Evolutionary conservation across 2,797 vertebrate species (phyloP), one percentile per base, ranked within the genome.

Genomic region (Amblyopsis hoosieri): DNA sequence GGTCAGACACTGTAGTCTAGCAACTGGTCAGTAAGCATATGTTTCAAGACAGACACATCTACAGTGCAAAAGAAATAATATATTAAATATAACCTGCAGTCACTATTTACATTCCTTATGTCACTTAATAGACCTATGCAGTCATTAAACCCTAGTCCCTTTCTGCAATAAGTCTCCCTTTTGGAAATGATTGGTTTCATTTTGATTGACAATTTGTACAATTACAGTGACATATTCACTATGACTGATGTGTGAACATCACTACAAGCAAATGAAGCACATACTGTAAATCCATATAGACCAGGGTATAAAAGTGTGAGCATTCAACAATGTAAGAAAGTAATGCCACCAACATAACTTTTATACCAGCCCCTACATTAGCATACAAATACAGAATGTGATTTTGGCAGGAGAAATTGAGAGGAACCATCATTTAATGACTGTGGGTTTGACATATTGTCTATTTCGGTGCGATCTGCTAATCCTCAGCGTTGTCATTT

Each of bases 381-480:
- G 75, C 84, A 89, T 85, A 71, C 63, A 85, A 86, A 89, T 66
- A 29, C 58, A 65, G 47, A 37, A 60, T 64, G 64, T 63, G 69
- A 62, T 80, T 74, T 83, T 69, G 63, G 64, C 77, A 67, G 67
- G 65, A 42, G 75, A 75, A 80, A 71, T 62, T 69, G 69, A 80
- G 76, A 67, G 77, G 79, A 87, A 82, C 82, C 71, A 74, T 83
- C 68, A 73, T 87, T 84, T 79, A 84, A 79, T 80, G 76, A 78
- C 76, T 81, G 3, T 67, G 65, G 58, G 70, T 76, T 80, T 81
- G 76, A 85, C 76, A 83, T 80, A 82, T 78, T 82, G 72, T 80
- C 74, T 62, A 59, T 72, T 84, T 78, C 60, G 53, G 57, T 15
- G 14, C 60, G 68, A 74, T 69, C 76, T 78, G 47, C 81, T 86